These are phyloP conservation scores for Ictalurus punctatus DNA, from an alignment of 2,113 vertebrate genomes.

Conservation along the genomic window DNA sequence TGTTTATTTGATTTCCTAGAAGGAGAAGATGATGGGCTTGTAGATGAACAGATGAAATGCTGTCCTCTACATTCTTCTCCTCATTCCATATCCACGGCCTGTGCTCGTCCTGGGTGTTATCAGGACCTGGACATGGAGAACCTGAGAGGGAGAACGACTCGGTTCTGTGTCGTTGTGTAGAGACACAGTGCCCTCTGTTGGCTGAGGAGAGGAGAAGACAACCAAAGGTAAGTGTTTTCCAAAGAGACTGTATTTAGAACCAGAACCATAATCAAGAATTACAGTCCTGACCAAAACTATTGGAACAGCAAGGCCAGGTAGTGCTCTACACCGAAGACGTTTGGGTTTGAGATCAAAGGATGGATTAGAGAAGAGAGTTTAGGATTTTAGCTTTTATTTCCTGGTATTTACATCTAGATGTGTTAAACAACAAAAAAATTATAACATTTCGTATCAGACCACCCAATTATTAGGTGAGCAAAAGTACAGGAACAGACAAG, in stretches of 20 bases:
- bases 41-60: background rate
- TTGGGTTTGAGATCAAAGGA: too few relatives aligned
- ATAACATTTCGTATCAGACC: too few relatives aligned
- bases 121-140: background rate
- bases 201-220: background rate
- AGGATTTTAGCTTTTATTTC: too few relatives aligned
- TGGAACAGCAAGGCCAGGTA: too few relatives aligned
- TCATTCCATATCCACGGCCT: background rate
- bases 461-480: too few relatives aligned
- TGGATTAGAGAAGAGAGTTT: too few relatives aligned
- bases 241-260: background rate
- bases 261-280: background rate
- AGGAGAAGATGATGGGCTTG: background rate
- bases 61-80: background rate
- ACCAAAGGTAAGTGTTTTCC: background rate
- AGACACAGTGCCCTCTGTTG: constrained; percentile 50
- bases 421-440: too few relatives aligned
- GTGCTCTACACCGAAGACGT: too few relatives aligned
- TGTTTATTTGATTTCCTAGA: background rate
- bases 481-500: too few relatives aligned
- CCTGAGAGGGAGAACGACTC: background rate
- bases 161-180: background rate
- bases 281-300: too few relatives aligned
- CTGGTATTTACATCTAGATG: too few relatives aligned
- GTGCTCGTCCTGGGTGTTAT: background rate